phyloP scores from a whole-genome alignment of 2,797 vertebrate genomes.

The Chiloscyllium punctatum region DNA sequence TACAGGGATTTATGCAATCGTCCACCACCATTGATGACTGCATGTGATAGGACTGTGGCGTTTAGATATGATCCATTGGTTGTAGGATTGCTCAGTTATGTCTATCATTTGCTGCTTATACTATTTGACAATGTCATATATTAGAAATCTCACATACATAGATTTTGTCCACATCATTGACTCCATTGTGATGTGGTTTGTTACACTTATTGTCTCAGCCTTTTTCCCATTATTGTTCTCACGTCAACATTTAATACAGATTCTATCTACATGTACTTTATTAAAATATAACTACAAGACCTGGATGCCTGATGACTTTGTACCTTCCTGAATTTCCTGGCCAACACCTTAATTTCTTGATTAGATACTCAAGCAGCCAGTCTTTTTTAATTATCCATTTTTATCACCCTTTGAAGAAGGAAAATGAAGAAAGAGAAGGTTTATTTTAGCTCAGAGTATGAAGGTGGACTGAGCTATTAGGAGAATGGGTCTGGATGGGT shows the following conservation, averaged over 20 bases:
- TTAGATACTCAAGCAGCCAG: neutral
- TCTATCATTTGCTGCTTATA: no score
- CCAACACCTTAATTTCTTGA: neutral
- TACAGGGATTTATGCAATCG: no score
- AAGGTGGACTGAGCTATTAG: neutral
- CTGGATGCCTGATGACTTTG: neutral
- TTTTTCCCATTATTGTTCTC: neutral
- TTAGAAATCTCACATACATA: neutral
- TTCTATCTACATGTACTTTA: neutral
- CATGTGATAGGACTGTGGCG: no score
- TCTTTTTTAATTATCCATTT: no score
- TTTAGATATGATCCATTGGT: no score
- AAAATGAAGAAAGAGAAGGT: neutral
- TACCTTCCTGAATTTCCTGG: neutral
- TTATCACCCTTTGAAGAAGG: neutral
- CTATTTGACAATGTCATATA: neutral
- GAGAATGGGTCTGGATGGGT: no score
- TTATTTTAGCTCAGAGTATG: neutral
- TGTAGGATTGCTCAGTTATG: no score
- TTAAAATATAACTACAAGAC: neutral
- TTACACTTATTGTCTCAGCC: neutral
- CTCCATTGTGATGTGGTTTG: neutral
- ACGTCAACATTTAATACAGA: neutral
- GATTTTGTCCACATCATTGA: neutral
- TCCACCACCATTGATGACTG: no score